Base-by-base conservation (phyloP, 2,113 vertebrate species). In the Epinephelus fuscoguttatus region DNA sequence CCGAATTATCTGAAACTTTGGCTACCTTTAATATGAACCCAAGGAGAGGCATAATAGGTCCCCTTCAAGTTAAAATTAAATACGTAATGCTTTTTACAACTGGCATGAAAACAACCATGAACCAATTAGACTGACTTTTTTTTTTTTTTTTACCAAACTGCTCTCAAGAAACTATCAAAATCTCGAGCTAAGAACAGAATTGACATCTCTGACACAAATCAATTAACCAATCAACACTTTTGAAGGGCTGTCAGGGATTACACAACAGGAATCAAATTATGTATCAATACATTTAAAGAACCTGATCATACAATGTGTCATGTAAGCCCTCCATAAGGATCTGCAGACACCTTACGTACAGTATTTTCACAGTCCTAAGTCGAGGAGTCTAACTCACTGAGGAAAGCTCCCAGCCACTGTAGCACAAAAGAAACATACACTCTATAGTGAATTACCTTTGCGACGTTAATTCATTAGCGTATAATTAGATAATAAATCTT, bases 401-500 rank as follows among this genome's bases (percentile, higher is more conserved):
- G 71, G 1, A 52, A 69, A 85, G 27, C 62, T 57, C 64, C 53
- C 45, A 42, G 57, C 50, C n/a, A 57, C 14, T 25, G 61, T 15
- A 37, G 50, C 49, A 81, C 45, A 66, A 67, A 82, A 79, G 30
- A 56, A 84, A 45, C 50, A 63, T n/a, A 56, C 53, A 55, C 60
- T 57, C 75, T 56, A 6, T 15, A 71, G 83, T 78, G 67, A 83
- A 92, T 90, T 68, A 84, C 78, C 52, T 70, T 70, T 47, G 63
- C 18, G 3, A 49, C 17, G 6, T 56, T 74, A 70, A 85, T 90
- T 90, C 83, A 78, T 89, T 80, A 82, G 15, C 3, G 42, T 56
- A 11, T 93, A 94, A 94, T 93, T 88, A 89, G 66, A 82, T 90
- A 73, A 93, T 94, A 91, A 93, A 95, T 95, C 92, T 90, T 57